Percentiles rank a stretch among this genome's conserved stretches.
Evolutionary conservation across 2,888 invertebrate species (phyloP).

Genomic region (Polydrusus pterygomalis): DNA sequence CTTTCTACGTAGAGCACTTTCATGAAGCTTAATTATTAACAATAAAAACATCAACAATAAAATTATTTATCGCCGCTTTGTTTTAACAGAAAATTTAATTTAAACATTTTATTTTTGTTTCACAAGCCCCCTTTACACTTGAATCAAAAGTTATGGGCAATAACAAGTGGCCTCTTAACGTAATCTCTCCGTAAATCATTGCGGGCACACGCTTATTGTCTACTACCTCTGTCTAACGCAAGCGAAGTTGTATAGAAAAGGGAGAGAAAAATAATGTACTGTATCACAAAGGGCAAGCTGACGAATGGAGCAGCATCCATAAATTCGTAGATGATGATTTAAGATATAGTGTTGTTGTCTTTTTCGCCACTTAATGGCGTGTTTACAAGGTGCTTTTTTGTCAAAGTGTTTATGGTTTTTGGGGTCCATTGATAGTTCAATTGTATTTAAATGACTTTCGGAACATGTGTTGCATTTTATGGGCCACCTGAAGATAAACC

Average conservation of each 20-base stretch:
- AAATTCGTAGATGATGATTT: constrained; percentile 73
- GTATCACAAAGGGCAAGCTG: constrained; percentile 64
- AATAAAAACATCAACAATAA: background rate
- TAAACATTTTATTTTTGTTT: constrained; percentile 19
- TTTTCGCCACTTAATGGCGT: constrained; percentile 69
- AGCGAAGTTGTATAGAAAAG: constrained; percentile 44
- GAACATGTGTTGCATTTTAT: constrained; percentile 54
- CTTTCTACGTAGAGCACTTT: background rate
- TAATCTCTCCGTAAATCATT: constrained; percentile 72
- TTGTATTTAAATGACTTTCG: constrained; percentile 66
- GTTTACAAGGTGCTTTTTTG: constrained; percentile 69
- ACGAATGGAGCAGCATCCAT: constrained; percentile 69
- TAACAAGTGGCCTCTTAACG: constrained; percentile 73
- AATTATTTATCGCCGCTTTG: no score
- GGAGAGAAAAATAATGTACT: constrained; percentile 62
- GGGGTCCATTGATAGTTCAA: constrained; percentile 53
- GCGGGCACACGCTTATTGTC: constrained; percentile 67
- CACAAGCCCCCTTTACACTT: constrained; percentile 59
- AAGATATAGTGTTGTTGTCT: constrained; percentile 69
- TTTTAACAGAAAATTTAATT: background rate
- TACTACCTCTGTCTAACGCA: constrained; percentile 62
- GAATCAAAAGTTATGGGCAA: constrained; percentile 73
- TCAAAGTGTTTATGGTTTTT: constrained; percentile 45
- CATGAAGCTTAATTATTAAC: background rate
- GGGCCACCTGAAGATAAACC: constrained; percentile 41